These are phyloP conservation scores for Acromyrmex charruanus DNA, from an alignment of 1,140 invertebrate species.

Conservation along the genomic window DNA sequence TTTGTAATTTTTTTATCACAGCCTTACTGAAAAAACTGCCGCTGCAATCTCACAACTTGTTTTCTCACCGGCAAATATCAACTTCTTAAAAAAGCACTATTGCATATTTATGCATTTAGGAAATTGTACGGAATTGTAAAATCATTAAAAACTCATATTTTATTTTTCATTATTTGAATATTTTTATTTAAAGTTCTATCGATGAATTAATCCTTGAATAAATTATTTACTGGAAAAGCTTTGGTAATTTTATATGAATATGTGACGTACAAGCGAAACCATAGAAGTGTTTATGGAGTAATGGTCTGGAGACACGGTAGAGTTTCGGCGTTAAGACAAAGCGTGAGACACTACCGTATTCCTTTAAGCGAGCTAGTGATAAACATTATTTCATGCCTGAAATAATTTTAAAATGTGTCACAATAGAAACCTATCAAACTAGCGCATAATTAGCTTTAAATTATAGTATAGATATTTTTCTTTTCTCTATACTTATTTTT, in stretches of 20 bases:
- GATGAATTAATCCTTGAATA: background rate
- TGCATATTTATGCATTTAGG: background rate
- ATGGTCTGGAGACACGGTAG: too few species aligned
- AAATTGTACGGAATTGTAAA: conserved; percentile 16
- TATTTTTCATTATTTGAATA: background rate
- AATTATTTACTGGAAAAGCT: background rate
- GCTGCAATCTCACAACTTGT: background rate
- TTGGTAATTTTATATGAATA: background rate
- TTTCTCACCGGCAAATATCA: background rate
- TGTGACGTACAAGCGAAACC: background rate
- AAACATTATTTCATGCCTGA: too few species aligned
- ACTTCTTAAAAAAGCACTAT: background rate
- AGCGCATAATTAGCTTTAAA: too few species aligned
- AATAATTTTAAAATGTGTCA: too few species aligned
- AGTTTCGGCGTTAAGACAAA: too few species aligned
- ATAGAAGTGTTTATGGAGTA: too few species aligned
- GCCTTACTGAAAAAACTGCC: background rate
- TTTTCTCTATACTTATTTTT: too few species aligned
- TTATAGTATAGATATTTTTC: too few species aligned
- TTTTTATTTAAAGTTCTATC: background rate
- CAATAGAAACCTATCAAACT: too few species aligned
- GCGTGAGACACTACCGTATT: too few species aligned
- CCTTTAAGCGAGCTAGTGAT: too few species aligned
- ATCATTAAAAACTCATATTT: background rate
- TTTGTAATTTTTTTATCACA: conserved; percentile 70